Evolutionary conservation across 2,797 vertebrate genomes (phyloP).

Genomic region (Sebastes matsubarae): DNA sequence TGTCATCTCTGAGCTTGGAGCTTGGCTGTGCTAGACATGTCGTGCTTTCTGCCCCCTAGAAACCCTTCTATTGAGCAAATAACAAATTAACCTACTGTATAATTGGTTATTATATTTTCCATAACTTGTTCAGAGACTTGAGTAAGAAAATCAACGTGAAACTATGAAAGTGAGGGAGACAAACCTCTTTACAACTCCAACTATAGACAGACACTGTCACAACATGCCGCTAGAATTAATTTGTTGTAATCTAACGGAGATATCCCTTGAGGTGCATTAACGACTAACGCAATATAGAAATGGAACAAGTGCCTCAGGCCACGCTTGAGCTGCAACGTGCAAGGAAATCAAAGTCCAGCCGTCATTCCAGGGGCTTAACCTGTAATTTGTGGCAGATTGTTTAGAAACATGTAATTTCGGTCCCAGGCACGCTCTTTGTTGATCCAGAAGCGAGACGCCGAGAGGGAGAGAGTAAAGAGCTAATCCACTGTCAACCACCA

Average conservation of each 20-base stretch:
- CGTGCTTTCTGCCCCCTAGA: no score
- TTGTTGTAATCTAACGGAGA: not conserved
- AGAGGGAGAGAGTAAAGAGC: not conserved
- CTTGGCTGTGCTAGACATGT: no score
- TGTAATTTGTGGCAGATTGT: constrained; percentile 71
- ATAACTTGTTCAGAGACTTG: not conserved
- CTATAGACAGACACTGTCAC: not conserved
- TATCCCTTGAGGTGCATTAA: constrained; percentile 2
- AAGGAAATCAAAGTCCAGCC: constrained; percentile 50
- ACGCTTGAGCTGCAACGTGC: constrained; percentile 27
- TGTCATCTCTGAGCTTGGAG: no score
- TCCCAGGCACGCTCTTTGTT: constrained; percentile 42
- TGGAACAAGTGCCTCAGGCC: constrained; percentile 30
- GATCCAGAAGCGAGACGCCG: constrained; percentile 22
- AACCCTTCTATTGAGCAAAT: no score
- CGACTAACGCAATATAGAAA: constrained; percentile 44
- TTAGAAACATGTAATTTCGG: constrained; percentile 65
- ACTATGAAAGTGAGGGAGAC: not conserved
- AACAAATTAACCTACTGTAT: not conserved
- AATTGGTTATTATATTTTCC: not conserved
- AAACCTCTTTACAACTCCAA: not conserved
- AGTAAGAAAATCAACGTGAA: not conserved
- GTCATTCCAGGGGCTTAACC: constrained; percentile 58
- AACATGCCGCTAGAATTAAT: not conserved
- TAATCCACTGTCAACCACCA: constrained; percentile 2